Evolutionary conservation across 2,797 vertebrate genomes (phyloP).

Genomic region (Sternarchorhynchus goeldii): DNA sequence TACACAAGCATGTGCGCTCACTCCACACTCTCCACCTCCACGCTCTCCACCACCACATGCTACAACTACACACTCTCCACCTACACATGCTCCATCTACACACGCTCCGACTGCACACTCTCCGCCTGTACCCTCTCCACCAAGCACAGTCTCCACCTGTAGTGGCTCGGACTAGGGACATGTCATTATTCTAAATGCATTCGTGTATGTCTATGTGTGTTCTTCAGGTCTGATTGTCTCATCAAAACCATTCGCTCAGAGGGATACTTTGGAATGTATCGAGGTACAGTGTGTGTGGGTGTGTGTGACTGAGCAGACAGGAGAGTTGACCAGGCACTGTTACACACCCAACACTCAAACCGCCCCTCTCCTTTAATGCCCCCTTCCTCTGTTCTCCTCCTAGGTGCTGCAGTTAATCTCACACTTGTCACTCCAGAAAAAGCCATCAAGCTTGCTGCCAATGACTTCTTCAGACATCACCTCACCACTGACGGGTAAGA

Average conservation of each 20-base stretch:
- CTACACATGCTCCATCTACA: too few species aligned
- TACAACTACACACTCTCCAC: too few species aligned
- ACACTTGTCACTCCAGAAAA: conserved; percentile 85
- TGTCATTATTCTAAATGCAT: neutral
- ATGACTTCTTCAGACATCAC: conserved; percentile 82
- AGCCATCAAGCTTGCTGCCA: conserved; percentile 84
- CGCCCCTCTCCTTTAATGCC: conserved; percentile 12
- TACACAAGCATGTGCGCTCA: conserved; percentile 80
- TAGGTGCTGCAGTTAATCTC: conserved; percentile 84
- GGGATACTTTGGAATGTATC: conserved; percentile 85
- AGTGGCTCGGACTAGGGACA: neutral
- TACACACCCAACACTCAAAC: neutral
- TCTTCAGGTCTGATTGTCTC: conserved; percentile 82
- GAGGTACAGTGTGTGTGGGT: conserved; percentile 68
- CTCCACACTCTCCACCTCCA: neutral
- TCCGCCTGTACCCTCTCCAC: too few species aligned
- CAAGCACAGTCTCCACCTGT: too few species aligned
- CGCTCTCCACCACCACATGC: neutral
- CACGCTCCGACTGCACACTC: too few species aligned
- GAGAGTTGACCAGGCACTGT: neutral
- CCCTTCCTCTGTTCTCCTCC: neutral
- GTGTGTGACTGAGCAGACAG: neutral
- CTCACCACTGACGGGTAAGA: conserved; percentile 82
- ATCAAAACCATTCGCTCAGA: conserved; percentile 83
- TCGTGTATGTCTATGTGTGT: conserved; percentile 7